These are phyloP conservation scores for Pterocles orientalis DNA, from an alignment of 2,113 vertebrate species.

Conservation along the genomic window DNA sequence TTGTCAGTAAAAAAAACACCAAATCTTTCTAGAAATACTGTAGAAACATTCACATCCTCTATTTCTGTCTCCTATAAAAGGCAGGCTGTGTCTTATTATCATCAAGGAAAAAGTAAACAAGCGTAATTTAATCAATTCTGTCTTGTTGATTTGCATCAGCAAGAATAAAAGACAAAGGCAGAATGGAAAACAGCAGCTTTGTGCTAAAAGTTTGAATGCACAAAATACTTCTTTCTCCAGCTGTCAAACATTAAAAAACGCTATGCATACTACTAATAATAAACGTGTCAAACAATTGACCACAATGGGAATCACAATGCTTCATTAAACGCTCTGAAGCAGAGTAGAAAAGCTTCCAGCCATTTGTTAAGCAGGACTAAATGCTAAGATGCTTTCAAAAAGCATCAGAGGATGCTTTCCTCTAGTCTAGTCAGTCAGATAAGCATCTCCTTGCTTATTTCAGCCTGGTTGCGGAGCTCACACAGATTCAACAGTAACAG, in stretches of 20 bases:
- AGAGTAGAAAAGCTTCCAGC: conserved; percentile 42
- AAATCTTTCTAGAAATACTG: conserved; percentile 10
- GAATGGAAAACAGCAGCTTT: conserved; percentile 57
- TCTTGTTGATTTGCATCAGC: conserved; percentile 54
- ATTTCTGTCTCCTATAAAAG: conserved; percentile 29
- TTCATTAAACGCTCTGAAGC: conserved; percentile 44
- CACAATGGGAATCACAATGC: conserved; percentile 52
- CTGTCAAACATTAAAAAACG: conserved; percentile 38
- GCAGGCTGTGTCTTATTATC: conserved; percentile 42
- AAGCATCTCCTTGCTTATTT: not conserved
- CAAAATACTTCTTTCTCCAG: conserved; percentile 63
- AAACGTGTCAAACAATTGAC: conserved; percentile 49
- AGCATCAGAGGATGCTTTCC: conserved; percentile 31
- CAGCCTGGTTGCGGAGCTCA: not conserved
- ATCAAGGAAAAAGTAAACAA: conserved; percentile 62
- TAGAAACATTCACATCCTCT: conserved; percentile 29
- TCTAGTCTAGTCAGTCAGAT: not conserved
- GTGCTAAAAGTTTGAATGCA: conserved; percentile 62
- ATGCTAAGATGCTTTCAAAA: not conserved
- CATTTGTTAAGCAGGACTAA: conserved; percentile 34
- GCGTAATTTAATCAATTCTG: conserved; percentile 62
- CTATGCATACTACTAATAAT: conserved; percentile 37
- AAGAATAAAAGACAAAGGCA: conserved; percentile 66
- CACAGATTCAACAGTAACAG: not conserved
- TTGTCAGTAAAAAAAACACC: no score